Conservation (phyloP, 2,797 vertebrate genomes). For the Orestias chungarensis region DNA sequence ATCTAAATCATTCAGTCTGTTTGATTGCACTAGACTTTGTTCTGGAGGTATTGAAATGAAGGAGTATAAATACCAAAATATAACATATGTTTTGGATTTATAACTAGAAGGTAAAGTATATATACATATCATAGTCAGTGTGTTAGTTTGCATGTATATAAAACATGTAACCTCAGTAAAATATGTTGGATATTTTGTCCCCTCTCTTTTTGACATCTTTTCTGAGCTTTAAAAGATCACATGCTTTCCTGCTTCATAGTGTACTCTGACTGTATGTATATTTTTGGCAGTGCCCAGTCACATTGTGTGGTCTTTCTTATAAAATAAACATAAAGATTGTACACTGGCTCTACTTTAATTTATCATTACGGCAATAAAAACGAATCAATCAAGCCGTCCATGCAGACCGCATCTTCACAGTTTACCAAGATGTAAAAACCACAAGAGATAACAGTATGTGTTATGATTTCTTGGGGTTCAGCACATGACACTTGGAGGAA, state of each 20-base stretch:
- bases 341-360: background rate
- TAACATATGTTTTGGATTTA: too few species aligned
- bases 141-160: background rate
- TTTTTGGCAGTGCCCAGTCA: background rate
- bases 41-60: background rate
- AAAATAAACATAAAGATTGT: background rate
- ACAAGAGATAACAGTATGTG: conserved; percentile 13
- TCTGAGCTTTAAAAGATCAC: background rate
- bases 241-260: background rate
- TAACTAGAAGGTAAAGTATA: too few species aligned
- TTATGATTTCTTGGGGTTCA: conserved; percentile 16
- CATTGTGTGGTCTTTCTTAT: background rate
- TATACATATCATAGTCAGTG: background rate
- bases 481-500: conserved; percentile 36
- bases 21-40: background rate
- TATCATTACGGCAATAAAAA: conserved; percentile 3
- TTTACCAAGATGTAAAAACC: conserved; percentile 15
- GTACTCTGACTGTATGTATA: background rate
- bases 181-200: background rate
- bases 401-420: conserved; percentile 12
- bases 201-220: background rate
- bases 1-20: background rate
- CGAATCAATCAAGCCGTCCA: background rate
- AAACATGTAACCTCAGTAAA: background rate
- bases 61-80: background rate